Evolutionary conservation across 2,113 vertebrate species (phyloP).

Genomic region (Naja naja): DNA sequence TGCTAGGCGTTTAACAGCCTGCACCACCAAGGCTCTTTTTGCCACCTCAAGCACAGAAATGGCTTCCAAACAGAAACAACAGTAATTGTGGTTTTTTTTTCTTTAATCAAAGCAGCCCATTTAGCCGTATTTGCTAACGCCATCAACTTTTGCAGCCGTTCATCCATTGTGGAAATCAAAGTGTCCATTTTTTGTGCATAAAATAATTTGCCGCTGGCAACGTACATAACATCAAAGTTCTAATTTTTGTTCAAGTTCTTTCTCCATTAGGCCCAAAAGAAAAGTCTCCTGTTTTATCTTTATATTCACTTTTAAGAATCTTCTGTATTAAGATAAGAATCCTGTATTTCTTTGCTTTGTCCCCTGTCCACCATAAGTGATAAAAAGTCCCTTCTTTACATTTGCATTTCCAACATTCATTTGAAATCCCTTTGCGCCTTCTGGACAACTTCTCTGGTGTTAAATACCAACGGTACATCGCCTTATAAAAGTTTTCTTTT

Average conservation of each 20-base stretch:
- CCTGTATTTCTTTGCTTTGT: not conserved
- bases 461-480: not conserved
- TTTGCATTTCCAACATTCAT: not conserved
- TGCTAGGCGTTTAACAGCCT: too few relatives aligned
- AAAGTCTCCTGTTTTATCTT: not conserved
- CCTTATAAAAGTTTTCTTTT: not conserved
- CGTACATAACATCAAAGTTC: not conserved
- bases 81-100: not conserved
- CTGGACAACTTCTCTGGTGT: not conserved
- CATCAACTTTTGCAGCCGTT: not conserved
- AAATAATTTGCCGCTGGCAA: not conserved
- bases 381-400: not conserved
- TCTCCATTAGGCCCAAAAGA: not conserved
- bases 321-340: not conserved
- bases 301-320: not conserved
- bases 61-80: not conserved
- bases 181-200: not conserved
- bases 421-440: not conserved
- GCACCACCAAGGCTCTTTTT: too few relatives aligned
- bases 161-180: not conserved
- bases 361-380: not conserved
- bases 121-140: not conserved
- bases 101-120: not conserved
- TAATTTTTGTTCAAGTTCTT: not conserved
- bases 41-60: not conserved